Evolutionary conservation across 2,888 invertebrate species (phyloP).

Genomic region (Sialis lutaria): DNA sequence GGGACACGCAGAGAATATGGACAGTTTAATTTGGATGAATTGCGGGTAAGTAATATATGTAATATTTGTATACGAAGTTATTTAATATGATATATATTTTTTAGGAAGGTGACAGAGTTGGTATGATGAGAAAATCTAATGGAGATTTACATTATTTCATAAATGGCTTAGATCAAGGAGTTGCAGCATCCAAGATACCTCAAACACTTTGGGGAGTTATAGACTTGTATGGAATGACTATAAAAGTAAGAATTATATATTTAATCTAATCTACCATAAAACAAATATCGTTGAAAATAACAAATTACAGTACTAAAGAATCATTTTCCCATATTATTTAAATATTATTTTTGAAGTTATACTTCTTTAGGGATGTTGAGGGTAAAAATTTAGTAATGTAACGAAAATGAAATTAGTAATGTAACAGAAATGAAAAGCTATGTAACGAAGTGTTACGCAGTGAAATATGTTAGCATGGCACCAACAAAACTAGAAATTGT

Average conservation of each 20-base stretch:
- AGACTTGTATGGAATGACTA: slow-evolving; percentile 89
- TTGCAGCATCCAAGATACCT: slow-evolving; percentile 71
- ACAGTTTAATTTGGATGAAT: slow-evolving; percentile 81
- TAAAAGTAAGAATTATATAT: slow-evolving; percentile 34
- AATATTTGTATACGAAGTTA: neutral
- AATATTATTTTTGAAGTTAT: too few species aligned
- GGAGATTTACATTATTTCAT: slow-evolving; percentile 85
- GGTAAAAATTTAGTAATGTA: too few species aligned
- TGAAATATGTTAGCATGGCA: too few species aligned
- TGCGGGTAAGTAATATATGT: slow-evolving; percentile 39
- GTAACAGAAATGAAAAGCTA: too few species aligned
- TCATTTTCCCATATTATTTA: too few species aligned
- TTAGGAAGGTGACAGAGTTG: slow-evolving; percentile 80
- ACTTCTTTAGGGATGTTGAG: too few species aligned
- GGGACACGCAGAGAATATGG: slow-evolving; percentile 87
- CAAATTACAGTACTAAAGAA: too few species aligned
- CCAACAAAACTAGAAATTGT: too few species aligned
- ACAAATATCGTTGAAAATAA: too few species aligned
- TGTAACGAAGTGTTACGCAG: too few species aligned
- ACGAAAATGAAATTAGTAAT: too few species aligned
- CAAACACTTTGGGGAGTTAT: slow-evolving; percentile 82
- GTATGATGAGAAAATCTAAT: slow-evolving; percentile 71
- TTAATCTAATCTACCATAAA: neutral
- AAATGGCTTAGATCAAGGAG: slow-evolving; percentile 83
- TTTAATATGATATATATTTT: slow-evolving; percentile 1